Percentiles rank a stretch among this genome's conserved stretches.
These are phyloP conservation scores for Puffinus mauretanicus DNA, from an alignment of 2,113 vertebrate species.

Conservation along the genomic window DNA sequence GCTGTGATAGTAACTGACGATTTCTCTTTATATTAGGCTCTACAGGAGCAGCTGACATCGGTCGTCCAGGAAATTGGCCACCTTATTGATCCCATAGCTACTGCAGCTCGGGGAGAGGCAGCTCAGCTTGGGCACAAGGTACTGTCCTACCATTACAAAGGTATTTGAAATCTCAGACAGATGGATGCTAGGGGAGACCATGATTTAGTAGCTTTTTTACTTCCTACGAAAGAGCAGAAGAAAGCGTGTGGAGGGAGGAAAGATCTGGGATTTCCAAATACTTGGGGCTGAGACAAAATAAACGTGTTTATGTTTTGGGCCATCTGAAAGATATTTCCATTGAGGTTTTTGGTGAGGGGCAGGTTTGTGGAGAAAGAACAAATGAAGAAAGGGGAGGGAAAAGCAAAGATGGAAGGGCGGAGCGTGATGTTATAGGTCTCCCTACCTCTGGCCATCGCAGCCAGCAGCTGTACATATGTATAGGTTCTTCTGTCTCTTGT, in stretches of 20 bases:
- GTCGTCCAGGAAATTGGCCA: constrained; percentile 97
- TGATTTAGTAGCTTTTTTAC: background rate
- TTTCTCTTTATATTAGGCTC: constrained; percentile 77
- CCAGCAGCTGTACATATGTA: background rate
- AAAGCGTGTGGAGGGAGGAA: background rate
- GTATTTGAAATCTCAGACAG: background rate
- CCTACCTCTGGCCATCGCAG: background rate
- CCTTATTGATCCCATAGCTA: constrained; percentile 93
- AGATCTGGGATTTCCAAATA: background rate
- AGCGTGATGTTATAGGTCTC: accelerated
- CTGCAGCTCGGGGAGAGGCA: constrained; percentile 91
- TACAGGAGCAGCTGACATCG: constrained; percentile 96
- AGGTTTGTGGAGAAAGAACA: background rate
- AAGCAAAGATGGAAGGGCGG: background rate
- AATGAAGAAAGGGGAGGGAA: background rate
- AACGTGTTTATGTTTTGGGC: background rate
- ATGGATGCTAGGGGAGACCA: background rate
- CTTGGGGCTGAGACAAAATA: background rate
- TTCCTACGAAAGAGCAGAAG: background rate
- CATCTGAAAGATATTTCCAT: background rate
- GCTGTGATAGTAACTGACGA: background rate
- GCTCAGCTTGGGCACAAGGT: constrained; percentile 99
- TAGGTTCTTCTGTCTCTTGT: background rate
- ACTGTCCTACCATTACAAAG: background rate
- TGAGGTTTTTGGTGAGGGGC: background rate